Percentiles rank a stretch among this genome's conserved stretches.
Conservation (phyloP, 2,888 invertebrate species). For the Andrena flavipes region DNA sequence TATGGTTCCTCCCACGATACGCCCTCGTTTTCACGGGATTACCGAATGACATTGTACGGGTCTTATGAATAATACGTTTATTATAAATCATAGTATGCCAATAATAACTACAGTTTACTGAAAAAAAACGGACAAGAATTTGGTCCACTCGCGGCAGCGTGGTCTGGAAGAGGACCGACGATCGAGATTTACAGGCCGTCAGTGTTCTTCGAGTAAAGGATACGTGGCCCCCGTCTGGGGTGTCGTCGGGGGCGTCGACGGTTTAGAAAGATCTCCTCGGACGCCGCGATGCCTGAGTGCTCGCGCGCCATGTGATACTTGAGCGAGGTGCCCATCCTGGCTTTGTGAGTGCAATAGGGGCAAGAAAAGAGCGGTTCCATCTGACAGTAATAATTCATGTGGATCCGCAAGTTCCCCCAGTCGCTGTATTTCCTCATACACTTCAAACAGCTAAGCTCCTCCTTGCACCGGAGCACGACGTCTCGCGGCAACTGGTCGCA, state of each 20-base stretch:
- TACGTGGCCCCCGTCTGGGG: too few species aligned
- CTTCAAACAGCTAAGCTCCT: slow-evolving; percentile 74
- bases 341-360: slow-evolving; percentile 75
- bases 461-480: slow-evolving; percentile 75
- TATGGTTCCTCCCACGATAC: too few species aligned
- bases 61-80: slow-evolving; percentile 37
- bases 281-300: slow-evolving; percentile 55
- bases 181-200: not conserved
- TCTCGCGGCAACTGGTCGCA: slow-evolving; percentile 75
- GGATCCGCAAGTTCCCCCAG: slow-evolving; percentile 77
- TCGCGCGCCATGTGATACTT: slow-evolving; percentile 76
- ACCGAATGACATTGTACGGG: too few species aligned
- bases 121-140: not conserved
- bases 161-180: not conserved
- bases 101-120: slow-evolving; percentile 15
- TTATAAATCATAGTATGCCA: slow-evolving; percentile 3
- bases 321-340: slow-evolving; percentile 71
- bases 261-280: not conserved
- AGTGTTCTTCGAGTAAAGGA: too few species aligned
- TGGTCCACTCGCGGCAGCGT: not conserved
- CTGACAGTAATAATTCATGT: slow-evolving; percentile 80
- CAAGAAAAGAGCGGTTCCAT: slow-evolving; percentile 76
- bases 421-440: slow-evolving; percentile 76
- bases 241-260: too few species aligned
- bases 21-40: too few species aligned